Evolutionary conservation across 1,140 invertebrate species (phyloP), one percentile per base, ranked within the genome.

Genomic region (Ptiloglossa arizonensis): DNA sequence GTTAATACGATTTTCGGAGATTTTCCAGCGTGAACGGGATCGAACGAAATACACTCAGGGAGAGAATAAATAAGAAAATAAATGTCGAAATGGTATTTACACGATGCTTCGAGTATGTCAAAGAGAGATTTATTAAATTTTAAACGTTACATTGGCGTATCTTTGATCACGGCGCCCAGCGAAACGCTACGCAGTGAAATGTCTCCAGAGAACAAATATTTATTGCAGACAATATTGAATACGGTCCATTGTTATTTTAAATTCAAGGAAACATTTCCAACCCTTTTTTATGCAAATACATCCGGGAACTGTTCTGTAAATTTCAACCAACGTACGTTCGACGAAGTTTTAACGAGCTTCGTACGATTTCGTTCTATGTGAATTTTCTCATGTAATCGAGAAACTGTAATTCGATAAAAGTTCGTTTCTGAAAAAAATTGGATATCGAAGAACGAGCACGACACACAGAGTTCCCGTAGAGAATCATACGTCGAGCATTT

Each of bases 1-100:
- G n/a, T 41, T 73, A 60, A 19, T 38, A n/a, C 27, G 19, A 73
- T 73, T 73, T 35, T 15, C 3, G 8, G 27, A 27, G 52, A 15
- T 38, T 38, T 24, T 24, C n/a, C 29, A n/a, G 5, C 5, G 1
- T 3, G 22, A 27, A 17, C 19, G n/a, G 6, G 6, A 6, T 19
- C 8, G 29, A 13, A 54, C 19, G 0, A 13, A 41, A 41, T 41
- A 11, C n/a, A n/a, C 2, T 9, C 41, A 11, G 1, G 41, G 15
- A 35, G 35, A 5, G n/a, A 62, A 52, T n/a, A 19, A 54, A 68
- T 68, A 54, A 68, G 41, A 41, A 8, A 11, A 3, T 4, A 17
- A 29, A 46, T 15, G 15, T 50, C 32, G 38, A 15, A 44, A 57
- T 41, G 32, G n/a, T 35, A 46, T n/a, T n/a, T n/a, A n/a, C n/a